Evolutionary conservation across 2,797 vertebrate species (phyloP).

Genomic region (Trematomus bernacchii): DNA sequence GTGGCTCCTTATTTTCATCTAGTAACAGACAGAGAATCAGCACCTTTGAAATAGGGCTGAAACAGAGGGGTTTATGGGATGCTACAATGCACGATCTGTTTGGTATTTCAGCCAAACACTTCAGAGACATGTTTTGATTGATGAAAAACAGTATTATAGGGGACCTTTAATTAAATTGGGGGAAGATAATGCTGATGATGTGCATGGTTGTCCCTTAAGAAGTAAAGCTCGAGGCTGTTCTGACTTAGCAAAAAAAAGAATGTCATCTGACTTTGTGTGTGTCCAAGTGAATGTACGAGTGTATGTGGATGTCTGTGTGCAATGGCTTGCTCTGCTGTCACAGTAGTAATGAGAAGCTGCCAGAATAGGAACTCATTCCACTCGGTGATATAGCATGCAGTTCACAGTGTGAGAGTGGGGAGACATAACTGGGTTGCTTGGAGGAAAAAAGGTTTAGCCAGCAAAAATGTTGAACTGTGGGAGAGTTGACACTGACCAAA

Average conservation of each 20-base stretch:
- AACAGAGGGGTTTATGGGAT: too few species aligned
- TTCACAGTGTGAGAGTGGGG: conserved; percentile 37
- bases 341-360: conserved; percentile 69
- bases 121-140: too few species aligned
- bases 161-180: not conserved
- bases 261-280: conserved; percentile 18
- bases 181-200: conserved; percentile 14
- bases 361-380: conserved; percentile 57
- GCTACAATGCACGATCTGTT: too few species aligned
- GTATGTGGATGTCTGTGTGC: conserved; percentile 29
- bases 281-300: not conserved
- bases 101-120: too few species aligned
- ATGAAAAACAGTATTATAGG: too few species aligned
- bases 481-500: conserved; percentile 35
- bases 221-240: conserved; percentile 31
- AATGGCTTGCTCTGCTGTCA: conserved; percentile 48
- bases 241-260: not conserved
- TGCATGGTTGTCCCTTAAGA: conserved; percentile 11
- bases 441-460: conserved; percentile 40
- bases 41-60: too few species aligned
- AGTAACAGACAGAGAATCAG: too few species aligned
- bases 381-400: conserved; percentile 47
- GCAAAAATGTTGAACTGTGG: conserved; percentile 41
- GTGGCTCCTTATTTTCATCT: too few species aligned
- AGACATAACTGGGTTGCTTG: conserved; percentile 49